Evolutionary conservation across 2,113 vertebrate species (phyloP), one percentile per base, ranked within the genome.

Genomic region (Astur gentilis): DNA sequence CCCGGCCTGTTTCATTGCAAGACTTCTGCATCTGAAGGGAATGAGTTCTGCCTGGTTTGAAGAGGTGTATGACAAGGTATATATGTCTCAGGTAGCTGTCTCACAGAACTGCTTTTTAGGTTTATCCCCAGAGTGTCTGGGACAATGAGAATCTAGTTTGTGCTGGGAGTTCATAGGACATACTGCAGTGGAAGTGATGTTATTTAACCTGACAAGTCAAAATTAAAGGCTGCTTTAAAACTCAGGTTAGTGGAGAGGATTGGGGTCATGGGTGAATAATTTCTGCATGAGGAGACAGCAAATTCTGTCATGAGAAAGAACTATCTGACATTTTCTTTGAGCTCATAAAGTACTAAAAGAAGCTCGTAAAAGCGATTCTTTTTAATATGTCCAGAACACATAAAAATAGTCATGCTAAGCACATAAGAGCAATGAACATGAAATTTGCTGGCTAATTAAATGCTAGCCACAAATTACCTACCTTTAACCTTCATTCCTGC

Each of bases 371-470:
- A 77, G 52, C 13, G 29, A 16, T 76, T 72, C 60, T 52, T 62
- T 83, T 75, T 77, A 64, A 10, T 55, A 16, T 6, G 21, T 50
- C 57, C 49, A 17, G 60, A 27, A 71, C 72, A 55, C 26, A 73
- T 52, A 65, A 89, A 87, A 92, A 40, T 29, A 73, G 55, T 77
- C 89, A 83, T 69, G 79, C 71, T 69, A 90, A 76, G 75, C 84
- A 86, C 86, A 79, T 49, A 64, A 42, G 71, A 92, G 79, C 66
- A 83, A 83, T 78, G 83, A 96, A 55, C 84, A 65, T 60, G 57
- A 22, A 40, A 80, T 95, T 86, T 86, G 65, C 65, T 71, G 86
- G 31, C 83, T 87, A 86, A 5, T 92, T 93, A 86, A 93, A 52
- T 34, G 67, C 66, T 70, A 52, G 69, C 80, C 60, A 58, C 58